Conservation (phyloP, 2,888 invertebrate genomes). For the Drosophila anomelani region DNA sequence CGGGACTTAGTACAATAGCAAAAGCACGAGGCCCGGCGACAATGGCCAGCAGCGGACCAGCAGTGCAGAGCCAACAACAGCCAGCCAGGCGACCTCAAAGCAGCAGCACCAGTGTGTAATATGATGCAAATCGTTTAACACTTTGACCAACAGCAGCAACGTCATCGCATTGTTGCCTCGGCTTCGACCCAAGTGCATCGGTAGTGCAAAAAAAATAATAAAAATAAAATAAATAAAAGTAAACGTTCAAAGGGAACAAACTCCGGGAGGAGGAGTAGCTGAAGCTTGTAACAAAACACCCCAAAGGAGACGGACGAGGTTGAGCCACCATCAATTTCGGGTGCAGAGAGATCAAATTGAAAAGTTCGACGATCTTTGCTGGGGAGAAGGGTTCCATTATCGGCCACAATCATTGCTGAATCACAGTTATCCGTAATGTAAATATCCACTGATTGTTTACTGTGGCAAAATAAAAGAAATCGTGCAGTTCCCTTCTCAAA, state of each 20-base stretch:
- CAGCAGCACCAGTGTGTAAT: slow-evolving; percentile 59
- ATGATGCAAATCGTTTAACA: slow-evolving; percentile 79
- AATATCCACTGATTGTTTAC: slow-evolving; percentile 34
- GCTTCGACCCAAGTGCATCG: slow-evolving; percentile 61
- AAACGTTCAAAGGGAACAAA: slow-evolving; percentile 8
- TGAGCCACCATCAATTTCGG: slow-evolving; percentile 22
- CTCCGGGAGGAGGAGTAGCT: background rate
- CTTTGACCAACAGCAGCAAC: slow-evolving; percentile 70
- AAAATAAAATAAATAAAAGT: slow-evolving; percentile 15
- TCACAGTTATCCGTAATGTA: slow-evolving; percentile 38
- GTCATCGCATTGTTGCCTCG: slow-evolving; percentile 65
- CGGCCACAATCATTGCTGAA: slow-evolving; percentile 34
- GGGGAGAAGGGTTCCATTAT: slow-evolving; percentile 5
- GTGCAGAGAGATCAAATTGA: slow-evolving; percentile 23
- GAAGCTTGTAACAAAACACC: slow-evolving; percentile 29
- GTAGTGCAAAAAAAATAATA: slow-evolving; percentile 42
- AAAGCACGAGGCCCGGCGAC: slow-evolving; percentile 66
- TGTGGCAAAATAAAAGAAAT: slow-evolving; percentile 32
- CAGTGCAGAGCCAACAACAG: slow-evolving; percentile 25
- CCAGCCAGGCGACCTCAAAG: slow-evolving; percentile 21
- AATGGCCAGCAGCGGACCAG: slow-evolving; percentile 63
- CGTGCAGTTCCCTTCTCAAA: slow-evolving; percentile 32
- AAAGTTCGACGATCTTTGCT: slow-evolving; percentile 16
- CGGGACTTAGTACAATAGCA: slow-evolving; percentile 71
- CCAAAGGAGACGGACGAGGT: slow-evolving; percentile 2